phyloP scores from a whole-genome alignment of 2,113 vertebrate genomes.

The Thomomys bottae region DNA sequence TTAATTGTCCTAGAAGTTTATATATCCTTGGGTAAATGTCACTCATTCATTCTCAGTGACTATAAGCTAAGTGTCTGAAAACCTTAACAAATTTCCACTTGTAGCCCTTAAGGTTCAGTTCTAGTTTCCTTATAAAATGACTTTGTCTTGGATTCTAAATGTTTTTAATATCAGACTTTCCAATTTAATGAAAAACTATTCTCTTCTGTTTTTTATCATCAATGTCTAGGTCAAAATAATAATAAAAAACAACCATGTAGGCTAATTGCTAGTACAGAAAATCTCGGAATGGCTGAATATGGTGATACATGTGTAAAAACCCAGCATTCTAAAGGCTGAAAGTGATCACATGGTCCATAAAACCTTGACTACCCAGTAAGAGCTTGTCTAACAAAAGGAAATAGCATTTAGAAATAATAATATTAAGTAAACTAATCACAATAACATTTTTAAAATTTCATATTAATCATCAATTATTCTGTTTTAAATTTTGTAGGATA shows the following conservation, averaged over 20 bases:
- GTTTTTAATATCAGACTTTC: conserved; percentile 38
- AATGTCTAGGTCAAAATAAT: conserved; percentile 8
- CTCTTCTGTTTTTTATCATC: not conserved
- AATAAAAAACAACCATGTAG: not conserved
- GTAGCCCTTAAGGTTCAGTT: not conserved
- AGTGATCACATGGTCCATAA: no score
- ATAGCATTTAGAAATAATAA: conserved; percentile 42
- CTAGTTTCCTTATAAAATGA: not conserved
- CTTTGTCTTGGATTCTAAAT: conserved; percentile 30
- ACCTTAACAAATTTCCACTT: not conserved
- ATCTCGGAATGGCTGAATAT: not conserved
- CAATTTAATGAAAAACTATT: not conserved
- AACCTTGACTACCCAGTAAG: no score
- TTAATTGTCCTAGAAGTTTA: conserved; percentile 48
- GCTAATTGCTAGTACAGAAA: conserved; percentile 32
- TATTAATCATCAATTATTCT: conserved; percentile 11
- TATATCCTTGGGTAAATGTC: conserved; percentile 13
- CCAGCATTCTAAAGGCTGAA: not conserved
- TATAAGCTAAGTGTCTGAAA: conserved; percentile 23
- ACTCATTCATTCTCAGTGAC: not conserved
- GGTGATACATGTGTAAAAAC: not conserved
- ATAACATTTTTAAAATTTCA: conserved; percentile 48
- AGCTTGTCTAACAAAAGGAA: no score
- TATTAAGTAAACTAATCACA: not conserved
- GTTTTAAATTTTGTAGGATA: conserved; percentile 27